Conservation (phyloP, 2,113 vertebrate species). For the Lophius piscatorius region DNA sequence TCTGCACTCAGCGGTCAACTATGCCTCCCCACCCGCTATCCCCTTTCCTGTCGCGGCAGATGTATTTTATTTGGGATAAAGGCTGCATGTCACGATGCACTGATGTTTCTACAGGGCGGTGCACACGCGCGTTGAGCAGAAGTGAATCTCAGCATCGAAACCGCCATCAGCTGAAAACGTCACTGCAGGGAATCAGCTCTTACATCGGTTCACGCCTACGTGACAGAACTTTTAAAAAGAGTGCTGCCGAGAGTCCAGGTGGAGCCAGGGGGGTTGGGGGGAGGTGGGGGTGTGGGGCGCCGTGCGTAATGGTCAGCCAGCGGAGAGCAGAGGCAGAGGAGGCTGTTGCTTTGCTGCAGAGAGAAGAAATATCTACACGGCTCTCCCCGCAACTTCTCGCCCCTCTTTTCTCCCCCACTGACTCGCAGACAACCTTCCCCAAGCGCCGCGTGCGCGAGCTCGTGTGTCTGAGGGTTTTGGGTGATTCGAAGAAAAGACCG, state of each 20-base stretch:
- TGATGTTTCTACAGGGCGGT: constrained; percentile 9
- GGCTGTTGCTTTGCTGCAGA: constrained; percentile 69
- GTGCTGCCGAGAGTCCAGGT: constrained; percentile 86
- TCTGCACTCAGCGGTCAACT: constrained; percentile 1
- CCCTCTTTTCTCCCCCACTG: constrained; percentile 17
- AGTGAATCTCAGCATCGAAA: neutral
- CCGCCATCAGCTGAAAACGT: constrained; percentile 4
- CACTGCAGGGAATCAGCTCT: constrained; percentile 36
- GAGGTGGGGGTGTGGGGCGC: constrained; percentile 25
- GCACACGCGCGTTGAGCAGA: neutral
- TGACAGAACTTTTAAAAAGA: constrained; percentile 83
- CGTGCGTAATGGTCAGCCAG: constrained; percentile 42
- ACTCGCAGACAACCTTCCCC: constrained; percentile 34
- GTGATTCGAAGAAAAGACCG: neutral
- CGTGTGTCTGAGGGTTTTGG: constrained; percentile 7
- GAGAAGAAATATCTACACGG: constrained; percentile 21
- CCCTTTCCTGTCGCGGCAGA: constrained; percentile 1
- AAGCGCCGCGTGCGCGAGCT: constrained; percentile 10
- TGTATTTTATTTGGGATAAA: constrained; percentile 10
- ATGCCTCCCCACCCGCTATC: neutral
- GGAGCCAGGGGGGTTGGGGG: constrained; percentile 67
- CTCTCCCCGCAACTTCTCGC: constrained; percentile 49
- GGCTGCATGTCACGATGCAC: neutral
- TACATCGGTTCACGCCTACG: constrained; percentile 56
- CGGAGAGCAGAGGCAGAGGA: constrained; percentile 8